These are phyloP conservation scores for Leptinotarsa rubiginosa DNA, from an alignment of 2,888 invertebrate species.

Conservation along the genomic window DNA sequence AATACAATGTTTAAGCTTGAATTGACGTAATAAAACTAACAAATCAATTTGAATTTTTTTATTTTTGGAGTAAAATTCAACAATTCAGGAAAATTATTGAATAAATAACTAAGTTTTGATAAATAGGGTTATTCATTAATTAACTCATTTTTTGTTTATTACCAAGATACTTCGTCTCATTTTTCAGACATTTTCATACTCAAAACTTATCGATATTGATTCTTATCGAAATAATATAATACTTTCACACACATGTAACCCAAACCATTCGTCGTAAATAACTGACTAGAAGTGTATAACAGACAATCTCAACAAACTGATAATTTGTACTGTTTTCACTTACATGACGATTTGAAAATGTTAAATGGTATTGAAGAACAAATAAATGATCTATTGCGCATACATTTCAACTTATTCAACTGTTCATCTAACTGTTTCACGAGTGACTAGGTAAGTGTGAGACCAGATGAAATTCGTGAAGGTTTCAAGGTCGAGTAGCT, in stretches of 20 bases:
- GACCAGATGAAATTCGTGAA: not conserved
- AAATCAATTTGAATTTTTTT: slow-evolving; percentile 10
- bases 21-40: slow-evolving; percentile 4
- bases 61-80: slow-evolving; percentile 43
- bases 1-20: slow-evolving; percentile 2
- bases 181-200: not conserved
- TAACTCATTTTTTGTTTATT: not conserved
- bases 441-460: slow-evolving; percentile 11
- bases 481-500: not conserved
- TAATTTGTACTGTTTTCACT: not conserved
- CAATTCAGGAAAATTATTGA: not conserved
- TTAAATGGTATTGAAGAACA: not conserved
- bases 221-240: not conserved
- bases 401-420: not conserved
- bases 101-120: slow-evolving; percentile 1
- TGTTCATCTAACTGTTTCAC: not conserved
- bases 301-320: not conserved
- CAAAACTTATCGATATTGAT: not conserved
- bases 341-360: not conserved
- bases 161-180: not conserved
- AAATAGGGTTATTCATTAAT: not conserved
- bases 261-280: not conserved
- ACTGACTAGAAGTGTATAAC: not conserved
- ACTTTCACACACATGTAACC: not conserved
- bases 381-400: not conserved